Percentiles rank a stretch among this genome's conserved stretches.
Conservation (phyloP, 2,888 invertebrate species). For the Eupithecia tripunctaria region DNA sequence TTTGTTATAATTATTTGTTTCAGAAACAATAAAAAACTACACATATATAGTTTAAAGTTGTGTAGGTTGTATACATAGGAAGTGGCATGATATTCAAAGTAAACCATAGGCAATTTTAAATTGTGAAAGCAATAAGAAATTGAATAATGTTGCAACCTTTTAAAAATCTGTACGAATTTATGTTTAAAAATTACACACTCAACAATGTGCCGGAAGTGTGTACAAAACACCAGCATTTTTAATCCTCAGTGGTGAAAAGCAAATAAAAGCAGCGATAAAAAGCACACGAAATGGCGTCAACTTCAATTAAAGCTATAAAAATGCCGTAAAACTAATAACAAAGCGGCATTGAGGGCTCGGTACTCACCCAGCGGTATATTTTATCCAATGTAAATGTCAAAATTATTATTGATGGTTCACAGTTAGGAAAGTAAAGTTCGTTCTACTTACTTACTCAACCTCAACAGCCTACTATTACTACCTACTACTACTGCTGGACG, state of each 20-base stretch:
- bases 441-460: too few species aligned
- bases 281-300: conserved; percentile 64
- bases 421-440: too few species aligned
- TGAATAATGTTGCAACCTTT: neutral
- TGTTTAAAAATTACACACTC: conserved; percentile 34
- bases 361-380: conserved; percentile 22
- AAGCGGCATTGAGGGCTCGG: conserved; percentile 47
- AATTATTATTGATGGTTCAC: too few species aligned
- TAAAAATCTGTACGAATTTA: conserved; percentile 20
- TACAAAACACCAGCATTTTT: conserved; percentile 48
- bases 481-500: too few species aligned
- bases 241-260: conserved; percentile 50
- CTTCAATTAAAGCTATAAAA: conserved; percentile 71
- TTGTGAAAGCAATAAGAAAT: neutral
- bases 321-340: conserved; percentile 67
- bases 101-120: neutral
- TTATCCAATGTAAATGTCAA: neutral
- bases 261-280: conserved; percentile 58
- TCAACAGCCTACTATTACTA: too few species aligned
- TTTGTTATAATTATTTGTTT: too few species aligned
- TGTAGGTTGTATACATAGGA: too few species aligned
- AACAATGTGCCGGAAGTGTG: conserved; percentile 40
- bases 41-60: too few species aligned
- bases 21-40: too few species aligned
- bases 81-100: neutral